These are phyloP conservation scores for Prenolepis imparis DNA, from an alignment of 2,888 invertebrate species.

Conservation along the genomic window DNA sequence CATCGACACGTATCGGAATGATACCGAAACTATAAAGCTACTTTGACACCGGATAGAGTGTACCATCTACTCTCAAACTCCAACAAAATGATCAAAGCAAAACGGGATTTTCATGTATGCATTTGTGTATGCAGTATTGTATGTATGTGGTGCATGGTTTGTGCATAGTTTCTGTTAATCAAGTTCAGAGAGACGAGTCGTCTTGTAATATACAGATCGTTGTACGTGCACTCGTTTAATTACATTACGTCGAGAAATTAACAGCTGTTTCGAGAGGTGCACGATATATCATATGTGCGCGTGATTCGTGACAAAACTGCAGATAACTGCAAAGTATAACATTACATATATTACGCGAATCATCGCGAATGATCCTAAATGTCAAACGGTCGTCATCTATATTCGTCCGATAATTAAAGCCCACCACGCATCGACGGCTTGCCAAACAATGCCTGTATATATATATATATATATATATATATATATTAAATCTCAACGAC, in stretches of 20 bases:
- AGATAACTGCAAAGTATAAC: background rate
- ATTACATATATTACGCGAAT: background rate
- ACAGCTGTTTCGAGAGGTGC: background rate
- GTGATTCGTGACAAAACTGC: background rate
- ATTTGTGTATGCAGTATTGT: background rate
- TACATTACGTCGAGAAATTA: background rate
- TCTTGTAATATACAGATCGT: conserved; percentile 22
- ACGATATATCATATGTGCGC: background rate
- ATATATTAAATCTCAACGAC: conserved; percentile 48
- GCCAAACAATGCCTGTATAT: conserved; percentile 38
- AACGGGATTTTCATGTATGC: conserved; percentile 23
- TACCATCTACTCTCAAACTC: conserved; percentile 13
- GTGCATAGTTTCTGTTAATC: conserved; percentile 26
- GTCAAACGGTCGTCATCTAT: conserved; percentile 47
- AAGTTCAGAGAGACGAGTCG: conserved; percentile 8
- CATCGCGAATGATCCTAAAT: conserved; percentile 31
- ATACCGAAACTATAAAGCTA: conserved; percentile 50
- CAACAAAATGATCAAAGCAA: conserved; percentile 45
- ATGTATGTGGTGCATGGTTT: background rate
- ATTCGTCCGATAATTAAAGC: conserved; percentile 45
- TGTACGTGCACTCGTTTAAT: conserved; percentile 29
- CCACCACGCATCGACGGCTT: conserved; percentile 6
- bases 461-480: too few relatives aligned
- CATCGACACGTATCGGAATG: conserved; percentile 59
- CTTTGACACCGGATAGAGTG: conserved; percentile 35